Evolutionary conservation across 2,888 invertebrate genomes (phyloP).

Genomic region (Bhutanitis thaidina): DNA sequence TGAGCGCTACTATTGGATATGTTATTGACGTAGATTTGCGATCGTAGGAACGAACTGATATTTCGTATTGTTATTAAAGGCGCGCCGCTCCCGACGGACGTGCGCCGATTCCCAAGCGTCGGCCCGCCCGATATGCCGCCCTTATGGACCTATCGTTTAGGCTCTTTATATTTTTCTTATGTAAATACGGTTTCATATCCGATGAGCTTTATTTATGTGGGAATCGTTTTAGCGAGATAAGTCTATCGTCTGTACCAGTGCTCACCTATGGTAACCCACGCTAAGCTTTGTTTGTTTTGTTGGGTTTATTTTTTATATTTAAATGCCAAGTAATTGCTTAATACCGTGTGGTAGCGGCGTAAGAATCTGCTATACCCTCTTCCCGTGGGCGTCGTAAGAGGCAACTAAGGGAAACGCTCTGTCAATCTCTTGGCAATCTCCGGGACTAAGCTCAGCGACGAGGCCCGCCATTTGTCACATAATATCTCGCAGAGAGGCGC

Average conservation of each 20-base stretch:
- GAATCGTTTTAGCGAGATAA: slow-evolving; percentile 79
- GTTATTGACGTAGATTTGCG: slow-evolving; percentile 81
- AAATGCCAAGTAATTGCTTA: background rate
- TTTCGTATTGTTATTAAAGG: slow-evolving; percentile 79
- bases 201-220: slow-evolving; percentile 81
- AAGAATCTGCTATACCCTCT: no score
- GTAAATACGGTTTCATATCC: slow-evolving; percentile 79
- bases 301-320: background rate
- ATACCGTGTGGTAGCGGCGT: no score
- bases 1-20: slow-evolving; percentile 78
- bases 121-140: slow-evolving; percentile 59
- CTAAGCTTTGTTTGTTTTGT: slow-evolving; percentile 43
- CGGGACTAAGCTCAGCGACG: no score
- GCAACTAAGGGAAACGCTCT: no score
- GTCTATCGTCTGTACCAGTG: slow-evolving; percentile 65
- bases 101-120: slow-evolving; percentile 55
- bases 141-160: slow-evolving; percentile 76
- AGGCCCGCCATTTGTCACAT: no score
- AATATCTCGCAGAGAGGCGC: no score
- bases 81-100: slow-evolving; percentile 62
- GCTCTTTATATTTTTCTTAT: slow-evolving; percentile 80
- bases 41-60: slow-evolving; percentile 80
- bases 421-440: no score
- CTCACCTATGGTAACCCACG: slow-evolving; percentile 67
- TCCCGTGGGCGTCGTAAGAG: no score